Base-by-base conservation (phyloP, 2,888 invertebrate genomes). In the Stenoptilia bipunctidactyla region DNA sequence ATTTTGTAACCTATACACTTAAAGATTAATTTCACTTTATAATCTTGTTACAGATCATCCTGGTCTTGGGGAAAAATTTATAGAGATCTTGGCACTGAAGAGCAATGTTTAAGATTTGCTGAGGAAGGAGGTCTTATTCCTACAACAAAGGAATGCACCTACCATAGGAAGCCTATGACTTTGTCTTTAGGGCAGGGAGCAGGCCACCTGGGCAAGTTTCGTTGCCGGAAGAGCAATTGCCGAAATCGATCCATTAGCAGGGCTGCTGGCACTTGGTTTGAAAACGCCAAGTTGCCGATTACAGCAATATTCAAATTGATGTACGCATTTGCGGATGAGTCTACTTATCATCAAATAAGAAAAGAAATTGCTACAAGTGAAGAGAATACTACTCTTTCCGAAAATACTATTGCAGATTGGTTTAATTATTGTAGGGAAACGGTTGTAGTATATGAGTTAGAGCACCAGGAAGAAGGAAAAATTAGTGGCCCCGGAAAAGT, bases 391-490 rank as follows among this genome's bases (percentile, higher is more conserved):
- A 8, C 20, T 20, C 20, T 20, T 3, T 20, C 20, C 20, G 8
- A 20, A 3, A 5, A 3, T 20, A 40, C 40, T 2, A 37, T 40
- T 1, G 13, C 27, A 6, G 38, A 38, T n/a, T 41, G 41, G 38
- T 41, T 12, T 15, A 41, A 13, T 13, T 38, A 41, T 12, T 41
- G 38, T 12, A 15, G 41, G n/a, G 35, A 41, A 35, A 13, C 38
- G 0, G 12, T 41, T n/a, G n/a, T 34, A 1, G 14, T 38, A 1
- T 35, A 41, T 13, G n/a, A 35, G 13, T 6, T 35, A 10, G 41
- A 41, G 12, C 4, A 38, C 10, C 9, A 15, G 4, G 30, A 30
- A 30, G 30, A 9, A n/a, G 30, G 30, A 30, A 30, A 30, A 12
- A 30, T 30, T 30, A n/a, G 30, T 30, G 5, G 13, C 2, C 15